Base-by-base conservation (phyloP, 1,140 invertebrate genomes). In the Drosophila dunni region DNA sequence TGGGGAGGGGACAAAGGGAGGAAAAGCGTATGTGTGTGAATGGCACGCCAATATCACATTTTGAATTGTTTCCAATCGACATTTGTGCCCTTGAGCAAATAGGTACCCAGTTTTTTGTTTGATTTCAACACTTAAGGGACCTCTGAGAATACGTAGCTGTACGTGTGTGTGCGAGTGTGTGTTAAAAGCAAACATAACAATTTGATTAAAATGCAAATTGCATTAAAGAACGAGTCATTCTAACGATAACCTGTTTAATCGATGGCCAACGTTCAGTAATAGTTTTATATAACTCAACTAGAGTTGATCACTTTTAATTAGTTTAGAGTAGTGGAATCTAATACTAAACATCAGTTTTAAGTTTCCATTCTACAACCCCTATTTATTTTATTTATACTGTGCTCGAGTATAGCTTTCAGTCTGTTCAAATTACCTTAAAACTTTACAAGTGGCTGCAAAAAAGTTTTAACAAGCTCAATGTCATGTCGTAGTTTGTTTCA, bases 161-260 rank as follows among this genome's bases (percentile, higher is more conserved):
- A 29, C 11, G 58, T 34, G 44, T 64, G 38, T 20, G 11, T 50
- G 61, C 42, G 13, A 13, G 10, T n/a, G 33, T 68, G 70, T 61
- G 70, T 53, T 54, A 60, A 68, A 56, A 48, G 65, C 65, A 68
- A 68, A 74, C 65, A 62, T 56, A n/a, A 36, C 65, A 78, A 75
- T 72, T 86, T 76, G 79, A 86, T 85, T 85, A 86, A 86, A 81
- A 86, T 86, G 82, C 78, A 86, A 85, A 81, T 86, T 57, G 71
- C 29, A 63, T 56, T 51, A 48, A 51, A 17, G 50, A 11, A 34
- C 45, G 42, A 13, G 42, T 17, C 33, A 13, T 3, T 13, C 20
- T 17, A 45, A 17, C 42, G 42, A 46, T 46, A 53, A 34, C 10
- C 10, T 11, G 11, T 40, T 10, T 50, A 38, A 62, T 62, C 45